phyloP scores from a whole-genome alignment of 2,797 vertebrate genomes.

The Semaprochilodus insignis region DNA sequence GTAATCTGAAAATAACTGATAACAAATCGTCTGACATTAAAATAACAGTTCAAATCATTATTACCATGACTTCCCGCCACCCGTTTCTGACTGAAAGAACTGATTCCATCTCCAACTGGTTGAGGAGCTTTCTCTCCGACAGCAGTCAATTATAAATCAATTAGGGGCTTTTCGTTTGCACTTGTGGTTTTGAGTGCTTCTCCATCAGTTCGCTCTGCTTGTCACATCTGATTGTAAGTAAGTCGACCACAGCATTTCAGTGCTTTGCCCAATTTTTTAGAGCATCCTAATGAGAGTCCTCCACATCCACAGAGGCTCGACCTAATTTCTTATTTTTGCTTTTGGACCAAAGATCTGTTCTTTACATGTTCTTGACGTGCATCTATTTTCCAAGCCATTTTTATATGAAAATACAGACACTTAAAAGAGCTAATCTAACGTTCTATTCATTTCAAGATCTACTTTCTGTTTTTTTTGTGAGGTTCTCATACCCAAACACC shows the following conservation, averaged over 20 bases:
- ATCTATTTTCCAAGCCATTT: no score
- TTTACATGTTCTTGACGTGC: no score
- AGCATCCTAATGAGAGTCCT: constrained; percentile 24
- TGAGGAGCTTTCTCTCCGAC: constrained; percentile 10
- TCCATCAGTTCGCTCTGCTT: constrained; percentile 33
- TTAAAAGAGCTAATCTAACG: no score
- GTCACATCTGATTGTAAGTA: constrained; percentile 37
- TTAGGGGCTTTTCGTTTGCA: constrained; percentile 36
- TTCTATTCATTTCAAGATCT: no score
- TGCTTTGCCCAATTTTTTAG: not conserved
- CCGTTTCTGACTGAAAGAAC: not conserved
- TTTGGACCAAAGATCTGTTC: no score
- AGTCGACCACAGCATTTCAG: not conserved
- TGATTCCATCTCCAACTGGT: not conserved
- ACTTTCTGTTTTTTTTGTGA: no score
- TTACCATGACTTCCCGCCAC: not conserved
- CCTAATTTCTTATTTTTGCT: not conserved
- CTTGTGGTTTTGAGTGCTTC: constrained; percentile 32
- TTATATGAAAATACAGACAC: no score
- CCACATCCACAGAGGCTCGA: not conserved
- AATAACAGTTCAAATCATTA: not conserved
- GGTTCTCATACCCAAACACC: no score
- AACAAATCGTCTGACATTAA: not conserved
- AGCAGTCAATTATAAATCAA: constrained; percentile 48
- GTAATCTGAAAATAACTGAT: not conserved